Base-by-base conservation (phyloP, 2,888 invertebrate genomes). In the Lithophane semibrunnea region DNA sequence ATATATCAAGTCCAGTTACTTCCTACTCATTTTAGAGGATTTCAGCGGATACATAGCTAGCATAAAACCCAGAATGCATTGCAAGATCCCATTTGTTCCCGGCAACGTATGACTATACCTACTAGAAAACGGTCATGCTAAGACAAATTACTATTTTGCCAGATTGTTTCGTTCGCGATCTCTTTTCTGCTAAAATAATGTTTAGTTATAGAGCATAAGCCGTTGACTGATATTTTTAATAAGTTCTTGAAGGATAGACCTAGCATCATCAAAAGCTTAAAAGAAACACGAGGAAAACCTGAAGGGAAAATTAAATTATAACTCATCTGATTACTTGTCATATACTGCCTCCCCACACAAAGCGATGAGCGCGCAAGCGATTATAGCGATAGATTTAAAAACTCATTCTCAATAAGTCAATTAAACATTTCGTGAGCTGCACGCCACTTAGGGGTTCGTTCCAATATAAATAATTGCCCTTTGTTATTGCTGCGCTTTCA, bases 331-430 rank as follows among this genome's bases (percentile, higher is more conserved):
- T 58, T 76, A 66, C 77, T 80, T 73, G 61, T 37, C 89, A 65
- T 93, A 88, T 93, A 93, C 94, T 91, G 63, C 60, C 52, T 49
- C 61, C 74, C 78, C 70, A 54, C 72, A 84, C 73, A 83, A 89
- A 90, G 84, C 92, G 93, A 93, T 93, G 94, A 92, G 93, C 93
- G 90, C 86, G 91, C 91, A 91, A 88, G 83, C 94, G 94, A 95
- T 95, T 93, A 91, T 88, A 93, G 85, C 91, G 93, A 93, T 94
- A 94, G 94, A 95, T 95, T 94, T 92, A 92, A 95, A 95, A 96
- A 95, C 92, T 91, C 93, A 94, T 96, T 95, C 96, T 96, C 96
- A 95, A 96, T 96, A 96, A 96, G 96, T 96, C 96, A 96, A 96
- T 96, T 96, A 96, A 96, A 95, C 93, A 93, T 93, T 94, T 93